Conservation (phyloP, 2,113 vertebrate species). For the Xiphias gladius region DNA sequence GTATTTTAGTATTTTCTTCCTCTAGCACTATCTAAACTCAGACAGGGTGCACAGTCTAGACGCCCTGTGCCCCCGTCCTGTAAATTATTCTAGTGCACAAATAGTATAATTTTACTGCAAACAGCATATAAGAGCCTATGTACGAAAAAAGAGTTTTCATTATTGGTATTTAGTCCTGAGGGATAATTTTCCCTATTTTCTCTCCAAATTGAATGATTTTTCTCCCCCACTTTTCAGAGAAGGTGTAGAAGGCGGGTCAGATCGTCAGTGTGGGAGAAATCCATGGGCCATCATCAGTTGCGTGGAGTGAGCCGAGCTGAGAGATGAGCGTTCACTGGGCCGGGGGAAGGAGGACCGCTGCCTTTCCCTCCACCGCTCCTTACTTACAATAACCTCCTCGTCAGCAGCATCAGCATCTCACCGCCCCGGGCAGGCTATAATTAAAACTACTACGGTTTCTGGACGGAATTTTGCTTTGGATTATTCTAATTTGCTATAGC, state of each 20-base stretch:
- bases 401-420: conserved; percentile 61
- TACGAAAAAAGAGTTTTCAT: conserved; percentile 30
- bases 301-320: conserved; percentile 76
- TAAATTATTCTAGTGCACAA: neutral
- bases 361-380: conserved; percentile 59
- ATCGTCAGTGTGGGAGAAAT: conserved; percentile 70
- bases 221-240: conserved; percentile 13
- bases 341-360: conserved; percentile 58
- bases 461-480: conserved; percentile 64
- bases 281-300: conserved; percentile 76
- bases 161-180: conserved; percentile 52
- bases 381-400: conserved; percentile 65
- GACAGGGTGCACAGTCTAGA: too few species aligned
- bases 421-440: conserved; percentile 2
- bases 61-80: neutral
- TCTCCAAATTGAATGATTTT: conserved; percentile 31
- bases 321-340: conserved; percentile 74
- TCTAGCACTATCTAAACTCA: conserved; percentile 6
- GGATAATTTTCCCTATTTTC: conserved; percentile 45
- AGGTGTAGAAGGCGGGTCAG: conserved; percentile 77
- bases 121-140: conserved; percentile 12
- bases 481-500: conserved; percentile 41
- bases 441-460: conserved; percentile 17
- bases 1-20: conserved; percentile 16
- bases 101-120: neutral